Percentiles rank a stretch among this genome's conserved stretches.
These are phyloP conservation scores for Pollenia angustigena DNA, from an alignment of 2,888 invertebrate genomes.

Conservation along the genomic window DNA sequence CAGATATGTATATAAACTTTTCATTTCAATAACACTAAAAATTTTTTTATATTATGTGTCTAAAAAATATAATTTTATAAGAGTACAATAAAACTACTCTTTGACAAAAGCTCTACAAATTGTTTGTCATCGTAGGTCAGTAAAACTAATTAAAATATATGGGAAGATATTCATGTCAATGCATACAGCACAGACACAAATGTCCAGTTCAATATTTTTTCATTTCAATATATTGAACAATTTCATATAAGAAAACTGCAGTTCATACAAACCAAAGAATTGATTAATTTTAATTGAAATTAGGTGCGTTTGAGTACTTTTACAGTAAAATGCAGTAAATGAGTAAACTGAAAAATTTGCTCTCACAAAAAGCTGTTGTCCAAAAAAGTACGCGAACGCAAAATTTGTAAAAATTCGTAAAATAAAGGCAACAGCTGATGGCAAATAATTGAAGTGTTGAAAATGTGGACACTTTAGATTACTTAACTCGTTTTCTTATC, in stretches of 20 bases:
- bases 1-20: background rate
- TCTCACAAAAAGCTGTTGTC: too few relatives aligned
- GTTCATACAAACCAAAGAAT: background rate
- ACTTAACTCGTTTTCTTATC: too few relatives aligned
- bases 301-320: too few relatives aligned
- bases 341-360: too few relatives aligned
- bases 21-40: background rate
- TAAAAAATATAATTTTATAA: constrained; percentile 12
- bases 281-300: constrained; percentile 35
- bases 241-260: background rate
- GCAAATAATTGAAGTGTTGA: too few relatives aligned
- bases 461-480: too few relatives aligned
- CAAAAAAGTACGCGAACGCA: too few relatives aligned
- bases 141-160: background rate
- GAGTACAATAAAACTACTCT: constrained; percentile 6
- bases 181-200: background rate
- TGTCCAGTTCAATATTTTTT: background rate
- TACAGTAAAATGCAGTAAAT: too few relatives aligned
- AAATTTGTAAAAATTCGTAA: too few relatives aligned
- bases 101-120: constrained; percentile 24
- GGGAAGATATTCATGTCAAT: background rate
- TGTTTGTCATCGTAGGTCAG: constrained; percentile 42
- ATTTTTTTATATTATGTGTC: background rate
- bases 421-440: too few relatives aligned
- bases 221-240: constrained; percentile 4